phyloP scores from a whole-genome alignment of 2,888 invertebrate species.

The Latheticus oryzae region DNA sequence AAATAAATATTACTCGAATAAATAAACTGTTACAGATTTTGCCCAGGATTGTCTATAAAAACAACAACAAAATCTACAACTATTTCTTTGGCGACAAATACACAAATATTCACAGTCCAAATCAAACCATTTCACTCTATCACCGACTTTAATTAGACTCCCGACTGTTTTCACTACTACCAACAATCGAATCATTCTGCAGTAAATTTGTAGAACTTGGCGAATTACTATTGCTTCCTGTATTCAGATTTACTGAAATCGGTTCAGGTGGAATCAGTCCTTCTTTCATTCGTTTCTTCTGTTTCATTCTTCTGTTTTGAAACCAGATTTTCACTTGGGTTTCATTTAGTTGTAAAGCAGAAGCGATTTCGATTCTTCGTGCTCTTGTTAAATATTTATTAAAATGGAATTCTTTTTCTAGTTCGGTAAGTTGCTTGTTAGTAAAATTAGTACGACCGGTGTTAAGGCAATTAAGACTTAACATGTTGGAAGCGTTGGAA shows the following conservation, averaged over 20 bases:
- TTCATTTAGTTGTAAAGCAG: conserved; percentile 94
- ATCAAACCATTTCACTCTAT: conserved; percentile 7
- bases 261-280: conserved; percentile 76
- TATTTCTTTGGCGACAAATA: conserved; percentile 50
- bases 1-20: conserved; percentile 44
- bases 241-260: conserved; percentile 54
- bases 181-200: conserved; percentile 61
- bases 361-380: conserved; percentile 96
- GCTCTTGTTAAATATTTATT: conserved; percentile 98
- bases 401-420: conserved; percentile 99
- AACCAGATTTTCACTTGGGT: conserved; percentile 99
- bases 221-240: conserved; percentile 64
- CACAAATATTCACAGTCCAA: conserved; percentile 34
- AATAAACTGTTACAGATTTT: conserved; percentile 36
- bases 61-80: conserved; percentile 37
- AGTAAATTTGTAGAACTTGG: conserved; percentile 64
- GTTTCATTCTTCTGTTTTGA: conserved; percentile 98
- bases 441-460: conserved; percentile 98
- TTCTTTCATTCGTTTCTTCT: conserved; percentile 96
- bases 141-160: conserved; percentile 69
- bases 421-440: conserved; percentile 98
- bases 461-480: conserved; percentile 70
- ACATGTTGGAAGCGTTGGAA: conserved; percentile 63
- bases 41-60: conserved; percentile 37
- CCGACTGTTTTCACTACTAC: conserved; percentile 79